phyloP scores from a whole-genome alignment of 2,797 vertebrate genomes.

The Leuciscus waleckii region DNA sequence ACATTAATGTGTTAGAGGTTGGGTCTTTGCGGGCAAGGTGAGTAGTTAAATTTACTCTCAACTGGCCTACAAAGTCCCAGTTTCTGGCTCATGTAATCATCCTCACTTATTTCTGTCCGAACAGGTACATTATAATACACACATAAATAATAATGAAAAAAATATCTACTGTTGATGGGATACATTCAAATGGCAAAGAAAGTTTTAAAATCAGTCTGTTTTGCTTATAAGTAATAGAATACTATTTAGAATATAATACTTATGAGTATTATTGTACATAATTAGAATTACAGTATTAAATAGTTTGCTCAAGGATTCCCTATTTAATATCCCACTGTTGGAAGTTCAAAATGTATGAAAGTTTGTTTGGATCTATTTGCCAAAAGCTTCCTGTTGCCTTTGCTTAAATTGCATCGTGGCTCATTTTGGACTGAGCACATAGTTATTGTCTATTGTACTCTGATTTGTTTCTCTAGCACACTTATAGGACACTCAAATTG shows the following conservation, averaged over 20 bases:
- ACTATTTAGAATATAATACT: not conserved
- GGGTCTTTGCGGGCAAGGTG: slow-evolving; percentile 92
- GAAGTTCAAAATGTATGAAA: slow-evolving; percentile 2
- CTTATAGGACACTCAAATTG: not conserved
- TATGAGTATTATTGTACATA: not conserved
- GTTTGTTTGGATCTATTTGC: slow-evolving; percentile 3
- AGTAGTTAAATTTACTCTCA: slow-evolving; percentile 78
- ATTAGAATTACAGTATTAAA: not conserved
- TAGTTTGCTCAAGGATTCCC: not conserved
- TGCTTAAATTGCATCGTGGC: not conserved
- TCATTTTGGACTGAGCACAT: not conserved
- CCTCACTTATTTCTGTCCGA: not conserved
- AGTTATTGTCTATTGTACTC: not conserved
- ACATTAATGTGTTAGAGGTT: slow-evolving; percentile 77
- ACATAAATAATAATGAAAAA: not conserved
- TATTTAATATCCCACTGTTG: not conserved
- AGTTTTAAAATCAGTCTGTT: too few relatives aligned
- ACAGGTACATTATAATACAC: not conserved
- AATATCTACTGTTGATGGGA: not conserved
- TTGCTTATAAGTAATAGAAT: not conserved
- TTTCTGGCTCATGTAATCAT: slow-evolving; percentile 78
- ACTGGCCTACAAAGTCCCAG: slow-evolving; percentile 94
- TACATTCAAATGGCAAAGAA: too few relatives aligned
- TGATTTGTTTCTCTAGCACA: not conserved
- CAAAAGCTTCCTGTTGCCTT: slow-evolving; percentile 28